A percentile compares a stretch with the other conserved stretches of the same genome.
These are phyloP conservation scores for Urosaurus nigricauda DNA, from an alignment of 2,797 vertebrate species.

Conservation along the genomic window DNA sequence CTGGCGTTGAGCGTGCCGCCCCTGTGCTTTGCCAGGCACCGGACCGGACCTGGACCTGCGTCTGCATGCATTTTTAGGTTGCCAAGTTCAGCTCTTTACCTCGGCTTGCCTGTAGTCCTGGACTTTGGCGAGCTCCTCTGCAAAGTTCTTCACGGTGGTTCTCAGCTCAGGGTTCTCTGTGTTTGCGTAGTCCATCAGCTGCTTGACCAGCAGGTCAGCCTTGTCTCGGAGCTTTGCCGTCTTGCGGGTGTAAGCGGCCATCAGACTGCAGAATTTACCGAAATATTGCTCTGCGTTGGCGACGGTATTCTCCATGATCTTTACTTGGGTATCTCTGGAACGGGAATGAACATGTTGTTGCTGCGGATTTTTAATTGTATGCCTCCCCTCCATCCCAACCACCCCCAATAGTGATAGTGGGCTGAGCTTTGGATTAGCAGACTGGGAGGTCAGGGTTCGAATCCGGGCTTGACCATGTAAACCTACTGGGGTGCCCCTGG, in stretches of 20 bases:
- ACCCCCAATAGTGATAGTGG: no score
- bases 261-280: constrained; percentile 79
- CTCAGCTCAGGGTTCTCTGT: constrained; percentile 75
- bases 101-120: constrained; percentile 88
- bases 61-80: neutral
- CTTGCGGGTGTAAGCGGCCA: constrained; percentile 79
- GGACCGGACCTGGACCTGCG: neutral
- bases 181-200: constrained; percentile 75
- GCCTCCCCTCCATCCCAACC: neutral
- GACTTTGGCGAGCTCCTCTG: constrained; percentile 83
- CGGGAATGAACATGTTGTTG: neutral
- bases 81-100: constrained; percentile 66
- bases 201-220: constrained; percentile 79
- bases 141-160: constrained; percentile 77
- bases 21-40: no score
- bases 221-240: constrained; percentile 80
- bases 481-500: no score
- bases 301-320: constrained; percentile 77
- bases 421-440: no score
- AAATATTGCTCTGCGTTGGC: constrained; percentile 77
- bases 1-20: no score
- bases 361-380: neutral
- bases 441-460: no score
- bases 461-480: no score
- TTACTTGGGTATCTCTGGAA: constrained; percentile 77